Evolutionary conservation across 2,113 vertebrate species (phyloP).

Genomic region (Nerophis lumbriciformis): DNA sequence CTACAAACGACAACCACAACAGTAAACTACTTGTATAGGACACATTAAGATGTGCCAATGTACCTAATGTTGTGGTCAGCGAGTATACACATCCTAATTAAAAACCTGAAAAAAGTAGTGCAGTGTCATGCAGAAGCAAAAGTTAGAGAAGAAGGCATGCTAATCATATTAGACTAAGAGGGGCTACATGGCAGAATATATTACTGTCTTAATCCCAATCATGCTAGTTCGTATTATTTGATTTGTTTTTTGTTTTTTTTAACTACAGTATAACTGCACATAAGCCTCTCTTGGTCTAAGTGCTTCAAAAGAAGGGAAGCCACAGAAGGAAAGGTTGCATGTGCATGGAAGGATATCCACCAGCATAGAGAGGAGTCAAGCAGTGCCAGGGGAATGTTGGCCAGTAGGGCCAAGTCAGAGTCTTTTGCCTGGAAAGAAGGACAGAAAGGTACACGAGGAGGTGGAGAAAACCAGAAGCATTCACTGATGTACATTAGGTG

Average conservation of each 20-base stretch:
- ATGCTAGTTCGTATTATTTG: background rate
- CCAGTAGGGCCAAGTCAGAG: slow-evolving; percentile 81
- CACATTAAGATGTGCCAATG: too few relatives aligned
- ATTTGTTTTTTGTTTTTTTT: background rate
- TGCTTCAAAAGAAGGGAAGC: slow-evolving; percentile 18
- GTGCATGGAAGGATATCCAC: slow-evolving; percentile 85
- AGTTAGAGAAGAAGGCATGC: background rate
- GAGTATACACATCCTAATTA: too few relatives aligned
- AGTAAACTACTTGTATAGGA: too few relatives aligned
- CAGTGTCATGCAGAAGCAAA: background rate
- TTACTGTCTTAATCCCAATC: slow-evolving; percentile 8
- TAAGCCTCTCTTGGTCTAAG: slow-evolving; percentile 10
- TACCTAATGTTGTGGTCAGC: too few relatives aligned
- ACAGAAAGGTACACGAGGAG: slow-evolving; percentile 24
- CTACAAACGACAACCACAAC: too few relatives aligned
- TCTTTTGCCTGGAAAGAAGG: slow-evolving; percentile 73
- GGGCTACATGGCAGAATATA: background rate
- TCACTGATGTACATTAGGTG: slow-evolving; percentile 25
- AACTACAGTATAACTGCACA: background rate
- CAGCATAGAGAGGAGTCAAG: slow-evolving; percentile 88
- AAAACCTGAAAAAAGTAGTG: too few relatives aligned
- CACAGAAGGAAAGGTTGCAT: slow-evolving; percentile 36
- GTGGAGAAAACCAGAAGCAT: slow-evolving; percentile 19
- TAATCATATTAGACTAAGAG: slow-evolving; percentile 15
- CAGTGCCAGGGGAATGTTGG: slow-evolving; percentile 83